Percentiles rank a stretch among this genome's conserved stretches.
Evolutionary conservation across 2,797 vertebrate species (phyloP).

Genomic region (Potorous gilbertii): DNA sequence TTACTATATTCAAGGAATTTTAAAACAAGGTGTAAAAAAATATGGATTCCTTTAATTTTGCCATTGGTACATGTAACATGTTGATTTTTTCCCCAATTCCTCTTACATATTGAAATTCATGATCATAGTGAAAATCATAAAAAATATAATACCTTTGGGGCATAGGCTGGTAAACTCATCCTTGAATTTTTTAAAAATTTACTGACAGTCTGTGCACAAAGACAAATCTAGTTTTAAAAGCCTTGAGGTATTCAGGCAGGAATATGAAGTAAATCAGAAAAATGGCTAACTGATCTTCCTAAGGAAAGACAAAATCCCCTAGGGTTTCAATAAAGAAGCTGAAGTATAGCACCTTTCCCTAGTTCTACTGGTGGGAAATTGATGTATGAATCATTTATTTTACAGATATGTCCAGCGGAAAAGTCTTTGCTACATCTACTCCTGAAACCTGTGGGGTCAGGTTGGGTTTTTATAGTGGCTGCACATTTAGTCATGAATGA

Average conservation of each 20-base stretch:
- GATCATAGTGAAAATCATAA: neutral
- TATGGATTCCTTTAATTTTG: neutral
- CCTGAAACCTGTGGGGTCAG: slow-evolving; percentile 33
- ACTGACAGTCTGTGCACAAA: slow-evolving; percentile 5
- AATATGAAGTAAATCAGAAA: slow-evolving; percentile 44
- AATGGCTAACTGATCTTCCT: slow-evolving; percentile 33
- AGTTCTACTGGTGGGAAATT: slow-evolving; percentile 44
- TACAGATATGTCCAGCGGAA: slow-evolving; percentile 57
- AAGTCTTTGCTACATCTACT: neutral
- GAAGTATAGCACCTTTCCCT: slow-evolving; percentile 40
- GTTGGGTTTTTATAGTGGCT: slow-evolving; percentile 55
- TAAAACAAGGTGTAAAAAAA: neutral
- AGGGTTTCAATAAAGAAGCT: slow-evolving; percentile 57
- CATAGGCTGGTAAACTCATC: slow-evolving; percentile 9
- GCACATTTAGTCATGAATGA: slow-evolving; percentile 35
- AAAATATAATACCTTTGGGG: slow-evolving; percentile 6
- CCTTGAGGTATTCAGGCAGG: slow-evolving; percentile 11
- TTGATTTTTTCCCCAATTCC: neutral
- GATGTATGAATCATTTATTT: slow-evolving; percentile 52
- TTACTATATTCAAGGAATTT: neutral
- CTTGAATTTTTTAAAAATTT: slow-evolving; percentile 51
- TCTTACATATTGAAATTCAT: neutral
- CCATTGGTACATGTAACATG: neutral
- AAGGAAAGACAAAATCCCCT: slow-evolving; percentile 50
- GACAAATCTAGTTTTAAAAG: slow-evolving; percentile 38